A percentile compares a stretch with the other conserved stretches of the same genome.
These are phyloP conservation scores for Parthenolecanium corni DNA, from an alignment of 2,888 invertebrate genomes.

Conservation along the genomic window DNA sequence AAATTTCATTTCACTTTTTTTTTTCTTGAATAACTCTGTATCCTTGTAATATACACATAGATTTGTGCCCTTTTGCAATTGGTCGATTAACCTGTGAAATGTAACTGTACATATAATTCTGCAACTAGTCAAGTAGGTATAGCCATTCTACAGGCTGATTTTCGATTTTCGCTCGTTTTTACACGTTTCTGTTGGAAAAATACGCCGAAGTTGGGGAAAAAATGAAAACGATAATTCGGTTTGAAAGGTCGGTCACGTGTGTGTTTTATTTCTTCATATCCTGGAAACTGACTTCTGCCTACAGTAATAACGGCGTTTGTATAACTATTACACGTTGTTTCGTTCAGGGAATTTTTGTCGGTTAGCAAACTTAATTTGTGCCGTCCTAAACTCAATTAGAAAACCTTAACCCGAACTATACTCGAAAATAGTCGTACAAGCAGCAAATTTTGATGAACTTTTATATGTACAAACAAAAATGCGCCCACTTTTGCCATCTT, in stretches of 20 bases:
- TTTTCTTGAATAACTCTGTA: too few species aligned
- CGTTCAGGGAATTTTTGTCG: slow-evolving; percentile 22
- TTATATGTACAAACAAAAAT: slow-evolving; percentile 27
- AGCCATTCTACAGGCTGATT: too few species aligned
- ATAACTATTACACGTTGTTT: slow-evolving; percentile 15
- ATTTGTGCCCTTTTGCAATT: too few species aligned
- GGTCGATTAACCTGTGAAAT: too few species aligned
- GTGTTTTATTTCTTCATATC: slow-evolving; percentile 25
- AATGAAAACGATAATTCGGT: slow-evolving; percentile 28
- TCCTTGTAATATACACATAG: too few species aligned
- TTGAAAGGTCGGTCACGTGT: slow-evolving; percentile 27
- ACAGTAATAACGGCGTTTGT: slow-evolving; percentile 6
- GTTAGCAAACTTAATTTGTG: slow-evolving; percentile 26
- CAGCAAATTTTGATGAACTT: slow-evolving; percentile 13
- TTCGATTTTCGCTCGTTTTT: too few species aligned
- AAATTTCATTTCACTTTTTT: too few species aligned
- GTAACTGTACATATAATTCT: too few species aligned
- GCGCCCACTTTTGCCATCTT: slow-evolving; percentile 11
- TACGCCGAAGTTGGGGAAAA: background rate
- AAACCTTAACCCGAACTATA: slow-evolving; percentile 12
- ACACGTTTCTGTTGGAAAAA: too few species aligned
- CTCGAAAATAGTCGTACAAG: slow-evolving; percentile 17
- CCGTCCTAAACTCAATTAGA: slow-evolving; percentile 23
- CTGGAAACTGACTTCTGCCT: slow-evolving; percentile 21
- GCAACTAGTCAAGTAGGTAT: too few species aligned